Evolutionary conservation across 2,797 vertebrate genomes (phyloP), one percentile per base, ranked within the genome.

Genomic region (Bovichtus variegatus): DNA sequence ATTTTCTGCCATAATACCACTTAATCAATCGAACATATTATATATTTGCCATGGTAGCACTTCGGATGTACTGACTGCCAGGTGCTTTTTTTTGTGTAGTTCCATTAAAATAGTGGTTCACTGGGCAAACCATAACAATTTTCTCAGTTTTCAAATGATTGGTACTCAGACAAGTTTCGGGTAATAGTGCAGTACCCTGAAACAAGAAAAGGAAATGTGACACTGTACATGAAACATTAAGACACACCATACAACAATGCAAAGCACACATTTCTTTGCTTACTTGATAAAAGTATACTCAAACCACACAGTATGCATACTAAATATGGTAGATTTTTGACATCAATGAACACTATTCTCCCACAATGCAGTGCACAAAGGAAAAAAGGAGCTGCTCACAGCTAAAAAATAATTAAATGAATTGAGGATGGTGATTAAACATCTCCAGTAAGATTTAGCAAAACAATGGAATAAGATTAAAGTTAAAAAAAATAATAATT

Each of bases 161-260:
- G 19, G 15, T 34, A 53, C 19, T 40, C 23, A 70, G 31, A 59
- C 9, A 59, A 44, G 12, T 43, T 50, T 71, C 29, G 2, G 13
- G 9, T 34, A 59, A 59, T 29, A 47, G 31, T 13, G 43, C 29
- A 70, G 9, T 10, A 18, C n/a, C 40, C 6, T 12, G 6, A 59
- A 53, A 23, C 15, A 47, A 46, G 58, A 55, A 47, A 70, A 19
- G 23, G 13, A 29, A 8, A 57, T 57, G 18, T 38, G 16, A 13
- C 3, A 29, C 31, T 62, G 10, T 38, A 29, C 31, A 54, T 57
- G 18, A 78, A n/a, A 66, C 31, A 34, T 7, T 34, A 34, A 34
- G 31, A 34, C 11, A 49, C 40, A 44, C 51, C 11, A 63, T 47
- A 78, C 44, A 66, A 41, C 49, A 67, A 36, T 54, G 15, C 43